Conservation (phyloP, 2,888 invertebrate species). For the Baronia brevicornis region DNA sequence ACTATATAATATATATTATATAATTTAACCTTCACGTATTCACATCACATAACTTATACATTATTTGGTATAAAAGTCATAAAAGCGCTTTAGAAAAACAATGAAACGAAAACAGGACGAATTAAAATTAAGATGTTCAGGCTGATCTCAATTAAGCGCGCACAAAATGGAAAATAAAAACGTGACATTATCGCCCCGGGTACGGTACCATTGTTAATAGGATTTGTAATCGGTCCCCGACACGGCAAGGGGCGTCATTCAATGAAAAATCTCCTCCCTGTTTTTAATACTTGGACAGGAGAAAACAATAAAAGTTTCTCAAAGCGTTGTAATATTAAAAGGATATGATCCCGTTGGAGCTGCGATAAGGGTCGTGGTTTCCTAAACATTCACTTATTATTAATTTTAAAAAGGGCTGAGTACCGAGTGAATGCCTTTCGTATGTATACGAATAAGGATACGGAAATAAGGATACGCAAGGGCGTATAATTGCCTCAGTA, state of each 20-base stretch:
- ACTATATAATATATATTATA: too few relatives aligned
- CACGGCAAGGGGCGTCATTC: slow-evolving; percentile 51
- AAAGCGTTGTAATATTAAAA: slow-evolving; percentile 62
- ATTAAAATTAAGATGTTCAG: slow-evolving; percentile 50
- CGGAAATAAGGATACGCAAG: too few relatives aligned
- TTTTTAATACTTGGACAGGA: slow-evolving; percentile 52
- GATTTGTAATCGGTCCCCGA: slow-evolving; percentile 49
- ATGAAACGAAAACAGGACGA: slow-evolving; percentile 45
- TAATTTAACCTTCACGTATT: too few relatives aligned
- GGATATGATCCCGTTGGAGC: slow-evolving; percentile 54
- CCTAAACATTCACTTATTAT: slow-evolving; percentile 5
- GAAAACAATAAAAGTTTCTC: slow-evolving; percentile 64
- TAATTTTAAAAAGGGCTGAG: background rate
- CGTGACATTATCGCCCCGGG: slow-evolving; percentile 32
- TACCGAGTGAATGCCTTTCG: too few relatives aligned
- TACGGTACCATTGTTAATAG: slow-evolving; percentile 51
- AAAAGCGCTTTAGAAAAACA: slow-evolving; percentile 34
- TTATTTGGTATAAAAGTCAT: slow-evolving; percentile 18
- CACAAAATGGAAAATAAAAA: slow-evolving; percentile 51
- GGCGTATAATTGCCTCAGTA: too few relatives aligned
- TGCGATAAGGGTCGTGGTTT: slow-evolving; percentile 12
- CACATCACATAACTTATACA: too few relatives aligned
- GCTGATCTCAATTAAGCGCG: slow-evolving; percentile 56
- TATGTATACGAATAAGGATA: too few relatives aligned
- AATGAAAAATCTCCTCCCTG: slow-evolving; percentile 55